Percentiles rank a stretch among this genome's conserved stretches.
phyloP scores from a whole-genome alignment of 2,113 vertebrate species.

The Gymnorhina tibicen region DNA sequence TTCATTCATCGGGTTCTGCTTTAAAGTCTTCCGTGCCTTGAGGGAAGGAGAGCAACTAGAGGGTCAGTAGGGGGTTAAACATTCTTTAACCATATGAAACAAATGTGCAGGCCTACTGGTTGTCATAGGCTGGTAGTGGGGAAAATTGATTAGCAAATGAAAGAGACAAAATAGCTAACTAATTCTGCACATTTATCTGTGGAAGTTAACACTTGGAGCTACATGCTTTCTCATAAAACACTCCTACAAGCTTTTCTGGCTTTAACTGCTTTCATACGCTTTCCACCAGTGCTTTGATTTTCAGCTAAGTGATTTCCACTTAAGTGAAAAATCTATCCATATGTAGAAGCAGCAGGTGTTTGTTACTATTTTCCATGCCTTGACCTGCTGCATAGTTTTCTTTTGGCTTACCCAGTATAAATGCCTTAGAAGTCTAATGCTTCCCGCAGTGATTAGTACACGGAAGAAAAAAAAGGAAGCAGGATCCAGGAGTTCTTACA shows the following conservation, averaged over 20 bases:
- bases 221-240: slow-evolving; percentile 44
- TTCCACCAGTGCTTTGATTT: slow-evolving; percentile 33
- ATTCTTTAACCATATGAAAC: slow-evolving; percentile 57
- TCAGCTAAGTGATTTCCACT: slow-evolving; percentile 26
- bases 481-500: neutral
- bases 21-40: slow-evolving; percentile 51
- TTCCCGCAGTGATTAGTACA: neutral
- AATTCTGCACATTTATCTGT: slow-evolving; percentile 52
- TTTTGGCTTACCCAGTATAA: neutral
- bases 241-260: neutral
- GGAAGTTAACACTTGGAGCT: slow-evolving; percentile 24
- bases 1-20: slow-evolving; percentile 53
- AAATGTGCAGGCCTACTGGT: slow-evolving; percentile 25
- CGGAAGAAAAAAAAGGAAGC: neutral
- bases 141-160: slow-evolving; percentile 63
- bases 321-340: slow-evolving; percentile 23
- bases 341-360: slow-evolving; percentile 39
- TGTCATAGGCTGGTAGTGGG: slow-evolving; percentile 34
- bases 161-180: slow-evolving; percentile 41
- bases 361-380: slow-evolving; percentile 11
- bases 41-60: slow-evolving; percentile 25
- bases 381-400: slow-evolving; percentile 1
- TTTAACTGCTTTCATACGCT: neutral
- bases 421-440: neutral
- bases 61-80: slow-evolving; percentile 62